phyloP scores from a whole-genome alignment of 2,797 vertebrate species.

The Rhynchonycteris naso region DNA sequence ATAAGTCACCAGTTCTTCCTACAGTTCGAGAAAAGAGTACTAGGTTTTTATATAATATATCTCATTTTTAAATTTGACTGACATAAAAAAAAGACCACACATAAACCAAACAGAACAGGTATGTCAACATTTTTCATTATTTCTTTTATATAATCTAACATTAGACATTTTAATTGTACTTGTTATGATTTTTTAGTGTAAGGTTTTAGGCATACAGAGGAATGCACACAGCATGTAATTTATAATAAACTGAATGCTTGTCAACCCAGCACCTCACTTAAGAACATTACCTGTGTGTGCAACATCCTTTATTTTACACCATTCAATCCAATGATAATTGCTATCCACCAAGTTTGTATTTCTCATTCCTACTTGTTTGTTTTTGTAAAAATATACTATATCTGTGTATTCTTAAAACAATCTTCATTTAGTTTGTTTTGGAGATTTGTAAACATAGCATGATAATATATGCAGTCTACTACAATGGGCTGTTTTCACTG shows the following conservation, averaged over 20 bases:
- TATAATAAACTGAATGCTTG: neutral
- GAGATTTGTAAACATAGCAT: neutral
- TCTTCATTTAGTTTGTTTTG: neutral
- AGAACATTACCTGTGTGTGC: neutral
- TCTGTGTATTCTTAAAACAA: neutral
- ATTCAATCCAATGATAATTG: neutral
- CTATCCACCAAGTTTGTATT: neutral
- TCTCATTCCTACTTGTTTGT: neutral
- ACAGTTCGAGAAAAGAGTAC: conserved; percentile 7
- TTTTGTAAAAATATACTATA: neutral
- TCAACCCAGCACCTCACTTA: neutral
- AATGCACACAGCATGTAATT: neutral
- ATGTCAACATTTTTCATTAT: neutral
- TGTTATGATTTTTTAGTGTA: conserved; percentile 32
- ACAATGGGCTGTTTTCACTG: neutral
- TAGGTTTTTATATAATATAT: neutral
- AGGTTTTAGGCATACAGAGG: neutral
- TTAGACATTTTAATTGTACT: neutral
- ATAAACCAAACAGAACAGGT: neutral
- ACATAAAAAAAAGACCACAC: neutral
- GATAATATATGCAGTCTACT: neutral
- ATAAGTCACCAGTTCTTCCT: neutral
- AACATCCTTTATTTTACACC: neutral
- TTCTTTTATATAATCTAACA: neutral
- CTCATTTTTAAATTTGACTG: conserved; percentile 36